These are phyloP conservation scores for Ceratina australensis DNA, from an alignment of 1,140 invertebrate genomes.

Conservation along the genomic window DNA sequence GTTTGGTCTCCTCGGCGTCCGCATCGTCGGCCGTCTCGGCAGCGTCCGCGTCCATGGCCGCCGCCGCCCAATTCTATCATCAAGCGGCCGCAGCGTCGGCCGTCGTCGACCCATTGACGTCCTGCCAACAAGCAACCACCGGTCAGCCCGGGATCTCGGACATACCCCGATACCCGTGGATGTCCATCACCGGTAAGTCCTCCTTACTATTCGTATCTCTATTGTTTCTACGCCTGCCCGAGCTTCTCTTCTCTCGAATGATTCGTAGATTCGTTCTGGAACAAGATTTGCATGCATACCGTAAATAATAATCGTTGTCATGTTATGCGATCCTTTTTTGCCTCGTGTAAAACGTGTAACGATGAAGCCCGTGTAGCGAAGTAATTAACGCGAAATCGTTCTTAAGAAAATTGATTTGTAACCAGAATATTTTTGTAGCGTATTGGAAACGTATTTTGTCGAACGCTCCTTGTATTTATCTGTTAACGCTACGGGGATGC, in stretches of 20 bases:
- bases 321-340: too few species aligned
- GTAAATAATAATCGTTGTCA: too few species aligned
- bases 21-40: conserved; percentile 82
- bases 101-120: conserved; percentile 83
- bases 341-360: too few species aligned
- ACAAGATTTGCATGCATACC: neutral
- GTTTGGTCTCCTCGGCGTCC: conserved; percentile 80
- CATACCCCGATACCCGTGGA: conserved; percentile 97
- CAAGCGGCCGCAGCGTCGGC: conserved; percentile 86
- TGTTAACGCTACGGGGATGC: too few species aligned
- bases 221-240: neutral
- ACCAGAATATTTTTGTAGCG: too few species aligned
- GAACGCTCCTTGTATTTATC: too few species aligned
- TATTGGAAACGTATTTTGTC: too few species aligned
- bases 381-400: too few species aligned
- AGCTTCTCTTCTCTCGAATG: neutral
- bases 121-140: conserved; percentile 84
- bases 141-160: conserved; percentile 89
- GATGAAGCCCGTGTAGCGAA: too few species aligned
- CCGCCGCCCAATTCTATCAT: conserved; percentile 93
- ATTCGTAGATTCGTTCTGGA: neutral
- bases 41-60: conserved; percentile 87
- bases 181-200: conserved; percentile 96
- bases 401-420: too few species aligned
- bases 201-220: neutral